A percentile compares a stretch with the other conserved stretches of the same genome.
Evolutionary conservation across 2,113 vertebrate genomes (phyloP).

Genomic region (Phyllopteryx taeniolatus): DNA sequence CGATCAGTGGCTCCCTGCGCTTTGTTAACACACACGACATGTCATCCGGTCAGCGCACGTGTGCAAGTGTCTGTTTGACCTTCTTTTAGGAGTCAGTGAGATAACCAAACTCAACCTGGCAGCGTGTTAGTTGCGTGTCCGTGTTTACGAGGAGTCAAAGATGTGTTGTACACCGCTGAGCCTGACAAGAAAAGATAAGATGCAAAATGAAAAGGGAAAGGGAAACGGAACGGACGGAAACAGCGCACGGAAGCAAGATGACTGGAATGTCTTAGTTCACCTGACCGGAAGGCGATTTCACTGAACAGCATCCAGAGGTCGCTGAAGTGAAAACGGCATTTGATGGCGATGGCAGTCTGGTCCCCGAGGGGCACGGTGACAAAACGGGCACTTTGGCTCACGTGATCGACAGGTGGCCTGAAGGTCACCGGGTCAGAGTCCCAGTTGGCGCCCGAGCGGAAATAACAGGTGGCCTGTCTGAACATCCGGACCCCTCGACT

Average conservation of each 20-base stretch:
- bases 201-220: background rate
- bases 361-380: slow-evolving; percentile 86
- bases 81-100: background rate
- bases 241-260: background rate
- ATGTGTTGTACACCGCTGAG: slow-evolving; percentile 92
- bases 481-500: slow-evolving; percentile 89
- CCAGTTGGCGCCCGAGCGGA: slow-evolving; percentile 86
- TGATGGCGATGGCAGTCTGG: slow-evolving; percentile 89
- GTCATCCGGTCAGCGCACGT: background rate
- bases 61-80: too few species aligned
- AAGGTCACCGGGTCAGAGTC: slow-evolving; percentile 80
- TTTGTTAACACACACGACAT: background rate
- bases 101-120: slow-evolving; percentile 55
- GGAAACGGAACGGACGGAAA: background rate
- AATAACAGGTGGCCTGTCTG: slow-evolving; percentile 87
- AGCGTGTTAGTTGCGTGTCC: slow-evolving; percentile 75
- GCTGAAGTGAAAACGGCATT: slow-evolving; percentile 88
- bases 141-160: slow-evolving; percentile 71
- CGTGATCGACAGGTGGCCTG: slow-evolving; percentile 76
- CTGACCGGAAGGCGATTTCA: slow-evolving; percentile 96
- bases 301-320: slow-evolving; percentile 97
- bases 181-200: slow-evolving; percentile 64
- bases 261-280: slow-evolving; percentile 57
- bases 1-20: too few species aligned
- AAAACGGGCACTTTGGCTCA: slow-evolving; percentile 88